Conservation (phyloP, 2,888 invertebrate species). For the Diabrotica balteata region DNA sequence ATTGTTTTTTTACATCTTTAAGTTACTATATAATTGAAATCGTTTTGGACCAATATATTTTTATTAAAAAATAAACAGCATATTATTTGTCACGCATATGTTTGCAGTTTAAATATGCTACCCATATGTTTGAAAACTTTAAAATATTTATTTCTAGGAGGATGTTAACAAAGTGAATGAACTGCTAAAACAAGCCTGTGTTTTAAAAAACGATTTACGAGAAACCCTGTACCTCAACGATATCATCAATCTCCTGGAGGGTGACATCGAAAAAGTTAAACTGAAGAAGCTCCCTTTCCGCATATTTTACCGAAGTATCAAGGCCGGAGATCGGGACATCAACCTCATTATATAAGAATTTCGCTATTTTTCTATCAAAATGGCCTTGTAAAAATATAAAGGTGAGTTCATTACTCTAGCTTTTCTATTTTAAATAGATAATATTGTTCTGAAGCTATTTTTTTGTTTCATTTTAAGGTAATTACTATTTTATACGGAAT, state of each 20-base stretch:
- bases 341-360: slow-evolving; percentile 39
- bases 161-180: slow-evolving; percentile 48
- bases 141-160: slow-evolving; percentile 46
- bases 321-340: slow-evolving; percentile 22
- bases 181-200: slow-evolving; percentile 61
- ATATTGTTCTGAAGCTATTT: too few species aligned
- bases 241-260: slow-evolving; percentile 64
- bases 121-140: not conserved
- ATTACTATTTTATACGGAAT: too few species aligned
- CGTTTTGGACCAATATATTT: too few species aligned
- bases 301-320: slow-evolving; percentile 36
- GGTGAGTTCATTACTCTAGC: too few species aligned
- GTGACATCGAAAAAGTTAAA: slow-evolving; percentile 59
- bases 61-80: not conserved
- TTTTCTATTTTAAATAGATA: too few species aligned
- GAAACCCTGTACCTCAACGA: slow-evolving; percentile 66
- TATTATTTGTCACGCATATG: not conserved
- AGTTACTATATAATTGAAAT: too few species aligned
- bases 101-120: not conserved
- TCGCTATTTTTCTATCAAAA: not conserved
- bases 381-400: not conserved
- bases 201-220: slow-evolving; percentile 61
- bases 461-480: too few species aligned
- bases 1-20: too few species aligned
- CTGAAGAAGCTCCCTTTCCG: slow-evolving; percentile 49